Conservation (phyloP, 30 jellyfish, hydroid and myxozoan genomes). For the Turritopsis dohrnii region DNA sequence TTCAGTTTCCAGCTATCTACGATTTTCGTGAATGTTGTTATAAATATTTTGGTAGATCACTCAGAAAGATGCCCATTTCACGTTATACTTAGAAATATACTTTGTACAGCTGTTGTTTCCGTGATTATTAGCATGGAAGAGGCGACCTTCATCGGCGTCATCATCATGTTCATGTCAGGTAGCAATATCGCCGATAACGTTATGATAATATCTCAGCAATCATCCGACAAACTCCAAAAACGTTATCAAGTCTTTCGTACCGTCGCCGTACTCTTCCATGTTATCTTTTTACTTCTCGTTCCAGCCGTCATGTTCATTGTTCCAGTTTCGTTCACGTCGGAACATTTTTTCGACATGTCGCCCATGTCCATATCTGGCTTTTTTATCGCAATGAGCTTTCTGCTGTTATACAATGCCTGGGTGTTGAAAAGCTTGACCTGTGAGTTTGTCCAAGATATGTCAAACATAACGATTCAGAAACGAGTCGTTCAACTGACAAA, state of each 20-base stretch:
- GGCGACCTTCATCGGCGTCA: not conserved
- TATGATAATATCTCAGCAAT: not conserved
- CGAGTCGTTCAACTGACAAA: not conserved
- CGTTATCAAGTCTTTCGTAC: not conserved
- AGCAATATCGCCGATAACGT: not conserved
- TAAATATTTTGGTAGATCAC: not conserved
- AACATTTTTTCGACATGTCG: not conserved
- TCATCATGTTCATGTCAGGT: not conserved
- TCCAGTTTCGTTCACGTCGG: slow-evolving; percentile 12
- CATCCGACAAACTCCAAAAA: not conserved
- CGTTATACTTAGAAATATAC: not conserved
- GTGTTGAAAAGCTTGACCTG: not conserved
- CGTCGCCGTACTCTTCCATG: not conserved
- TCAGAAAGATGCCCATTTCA: not conserved
- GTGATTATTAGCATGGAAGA: not conserved
- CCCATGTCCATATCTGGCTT: not conserved
- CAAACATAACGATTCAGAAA: not conserved
- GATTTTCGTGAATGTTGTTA: not conserved
- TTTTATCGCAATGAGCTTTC: not conserved
- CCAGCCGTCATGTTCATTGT: not conserved
- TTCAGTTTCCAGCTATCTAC: not conserved
- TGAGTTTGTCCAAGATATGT: not conserved
- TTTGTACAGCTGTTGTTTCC: not conserved
- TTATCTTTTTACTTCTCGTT: not conserved
- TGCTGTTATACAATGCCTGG: slow-evolving; percentile 10